These are phyloP conservation scores for Tethea ocularis DNA, from an alignment of 2,888 invertebrate genomes.

Conservation along the genomic window DNA sequence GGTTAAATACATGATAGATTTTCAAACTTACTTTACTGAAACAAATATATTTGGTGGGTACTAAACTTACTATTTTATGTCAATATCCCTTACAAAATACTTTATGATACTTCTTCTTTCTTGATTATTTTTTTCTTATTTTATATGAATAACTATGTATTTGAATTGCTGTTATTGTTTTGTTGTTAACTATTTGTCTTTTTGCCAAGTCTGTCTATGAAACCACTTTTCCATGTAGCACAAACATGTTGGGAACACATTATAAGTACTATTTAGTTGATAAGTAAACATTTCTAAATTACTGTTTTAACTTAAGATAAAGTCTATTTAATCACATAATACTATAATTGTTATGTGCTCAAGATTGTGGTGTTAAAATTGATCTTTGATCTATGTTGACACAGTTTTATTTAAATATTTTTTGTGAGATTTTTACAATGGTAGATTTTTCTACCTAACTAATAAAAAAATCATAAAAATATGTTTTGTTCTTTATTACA, in stretches of 20 bases:
- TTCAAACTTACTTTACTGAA: too few species aligned
- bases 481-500: conserved; percentile 13
- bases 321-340: background rate
- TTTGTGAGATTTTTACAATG: conserved; percentile 38
- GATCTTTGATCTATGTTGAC: conserved; percentile 27
- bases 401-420: conserved; percentile 37
- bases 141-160: background rate
- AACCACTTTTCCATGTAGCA: conserved; percentile 7
- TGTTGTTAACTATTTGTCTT: background rate
- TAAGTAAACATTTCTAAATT: background rate
- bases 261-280: background rate
- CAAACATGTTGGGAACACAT: background rate
- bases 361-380: conserved; percentile 25
- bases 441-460: conserved; percentile 44
- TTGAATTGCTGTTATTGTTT: background rate
- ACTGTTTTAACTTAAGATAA: background rate
- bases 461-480: conserved; percentile 42
- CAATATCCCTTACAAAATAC: too few species aligned
- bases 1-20: too few species aligned
- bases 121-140: background rate
- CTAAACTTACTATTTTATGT: too few species aligned
- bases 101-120: background rate
- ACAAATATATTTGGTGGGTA: too few species aligned
- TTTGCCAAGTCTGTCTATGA: conserved; percentile 13
- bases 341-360: conserved; percentile 34